Percentiles rank a stretch among this genome's conserved stretches.
These are phyloP conservation scores for Drosophila kuntzei DNA, from an alignment of 2,888 invertebrate species.

Conservation along the genomic window DNA sequence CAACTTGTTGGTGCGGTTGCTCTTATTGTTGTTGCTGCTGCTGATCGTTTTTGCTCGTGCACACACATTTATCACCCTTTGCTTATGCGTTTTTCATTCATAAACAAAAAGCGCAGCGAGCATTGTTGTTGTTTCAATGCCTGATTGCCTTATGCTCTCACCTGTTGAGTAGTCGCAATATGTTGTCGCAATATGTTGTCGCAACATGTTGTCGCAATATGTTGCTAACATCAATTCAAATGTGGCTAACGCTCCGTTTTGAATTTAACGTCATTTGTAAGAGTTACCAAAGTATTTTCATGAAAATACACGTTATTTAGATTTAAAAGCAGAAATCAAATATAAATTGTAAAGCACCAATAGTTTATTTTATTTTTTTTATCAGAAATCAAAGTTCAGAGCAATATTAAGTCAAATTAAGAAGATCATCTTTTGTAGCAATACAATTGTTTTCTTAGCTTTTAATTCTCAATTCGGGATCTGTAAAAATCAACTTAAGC, in stretches of 20 bases:
- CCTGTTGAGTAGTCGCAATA: constrained; percentile 62
- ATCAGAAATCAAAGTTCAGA: no score
- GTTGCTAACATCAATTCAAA: constrained; percentile 3
- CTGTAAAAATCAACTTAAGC: not conserved
- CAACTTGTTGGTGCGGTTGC: constrained; percentile 42
- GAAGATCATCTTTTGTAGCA: no score
- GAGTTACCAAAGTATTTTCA: constrained; percentile 17
- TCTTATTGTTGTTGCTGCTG: constrained; percentile 28
- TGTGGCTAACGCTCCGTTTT: constrained; percentile 10
- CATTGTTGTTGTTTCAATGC: constrained; percentile 43
- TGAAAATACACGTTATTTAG: not conserved
- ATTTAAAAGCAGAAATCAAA: no score
- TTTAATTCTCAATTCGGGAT: not conserved
- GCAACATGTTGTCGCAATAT: constrained; percentile 24
- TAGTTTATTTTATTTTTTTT: no score
- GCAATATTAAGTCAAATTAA: no score
- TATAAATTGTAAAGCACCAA: no score
- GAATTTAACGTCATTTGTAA: constrained; percentile 32
- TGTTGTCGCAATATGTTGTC: constrained; percentile 15
- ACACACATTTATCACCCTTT: constrained; percentile 69
- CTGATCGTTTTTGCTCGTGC: constrained; percentile 49
- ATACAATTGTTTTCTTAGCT: not conserved
- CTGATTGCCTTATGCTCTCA: constrained; percentile 33
- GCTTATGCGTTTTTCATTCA: constrained; percentile 75
- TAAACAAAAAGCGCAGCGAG: constrained; percentile 69